phyloP scores from a whole-genome alignment of 2,113 vertebrate species.

The Mormoops blainvillei region DNA sequence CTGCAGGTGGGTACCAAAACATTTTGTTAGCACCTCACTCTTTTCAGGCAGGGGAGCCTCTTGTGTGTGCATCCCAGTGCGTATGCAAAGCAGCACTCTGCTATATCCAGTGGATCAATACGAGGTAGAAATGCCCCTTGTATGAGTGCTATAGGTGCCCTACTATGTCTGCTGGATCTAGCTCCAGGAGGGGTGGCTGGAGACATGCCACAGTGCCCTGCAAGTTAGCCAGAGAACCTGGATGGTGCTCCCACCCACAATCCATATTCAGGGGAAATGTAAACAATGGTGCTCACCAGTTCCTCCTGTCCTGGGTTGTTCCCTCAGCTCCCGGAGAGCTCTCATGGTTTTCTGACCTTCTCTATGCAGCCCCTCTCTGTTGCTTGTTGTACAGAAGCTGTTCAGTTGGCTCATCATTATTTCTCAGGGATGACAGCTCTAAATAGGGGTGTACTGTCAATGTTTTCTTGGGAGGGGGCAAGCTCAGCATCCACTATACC shows the following conservation, averaged over 20 bases:
- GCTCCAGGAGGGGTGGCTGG: background rate
- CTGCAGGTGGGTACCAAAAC: background rate
- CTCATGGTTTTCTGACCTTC: background rate
- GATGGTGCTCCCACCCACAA: background rate
- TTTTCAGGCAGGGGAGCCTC: background rate
- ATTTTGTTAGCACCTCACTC: background rate
- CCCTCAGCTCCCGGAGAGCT: background rate
- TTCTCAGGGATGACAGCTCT: background rate
- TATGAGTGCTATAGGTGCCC: background rate
- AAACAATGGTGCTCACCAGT: background rate
- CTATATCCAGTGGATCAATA: background rate
- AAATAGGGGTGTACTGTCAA: background rate
- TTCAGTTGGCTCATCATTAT: background rate
- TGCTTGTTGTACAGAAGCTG: background rate
- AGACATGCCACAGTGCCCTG: background rate
- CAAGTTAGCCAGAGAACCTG: background rate
- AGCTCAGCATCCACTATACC: background rate
- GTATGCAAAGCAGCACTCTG: background rate
- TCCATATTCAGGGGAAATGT: background rate
- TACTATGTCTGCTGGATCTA: background rate
- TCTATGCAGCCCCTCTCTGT: too few relatives aligned
- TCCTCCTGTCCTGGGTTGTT: background rate
- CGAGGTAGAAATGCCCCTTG: background rate
- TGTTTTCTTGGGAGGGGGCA: background rate
- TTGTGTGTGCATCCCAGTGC: background rate